These are phyloP conservation scores for Megaceryle maxima DNA, from an alignment of 2,113 vertebrate species.

Conservation along the genomic window DNA sequence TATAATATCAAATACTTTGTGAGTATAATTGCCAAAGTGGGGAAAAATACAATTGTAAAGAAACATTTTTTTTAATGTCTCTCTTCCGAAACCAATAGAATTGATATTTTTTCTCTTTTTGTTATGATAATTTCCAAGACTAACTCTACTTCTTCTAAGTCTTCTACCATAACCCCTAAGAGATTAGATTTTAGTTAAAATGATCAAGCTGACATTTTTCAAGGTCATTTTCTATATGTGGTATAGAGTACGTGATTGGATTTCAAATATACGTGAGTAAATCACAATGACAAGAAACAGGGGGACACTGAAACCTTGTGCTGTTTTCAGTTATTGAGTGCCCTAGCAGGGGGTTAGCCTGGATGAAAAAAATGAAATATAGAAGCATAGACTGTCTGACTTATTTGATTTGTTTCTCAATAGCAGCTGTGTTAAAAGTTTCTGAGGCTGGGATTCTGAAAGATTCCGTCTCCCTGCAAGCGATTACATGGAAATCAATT, in stretches of 20 bases:
- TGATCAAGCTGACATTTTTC: slow-evolving; percentile 71
- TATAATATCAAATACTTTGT: slow-evolving; percentile 63
- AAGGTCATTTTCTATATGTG: slow-evolving; percentile 74
- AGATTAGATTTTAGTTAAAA: slow-evolving; percentile 69
- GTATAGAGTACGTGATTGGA: slow-evolving; percentile 57
- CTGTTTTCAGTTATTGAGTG: slow-evolving; percentile 72
- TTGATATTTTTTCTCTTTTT: slow-evolving; percentile 52
- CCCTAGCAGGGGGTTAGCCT: slow-evolving; percentile 66
- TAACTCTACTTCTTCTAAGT: slow-evolving; percentile 46
- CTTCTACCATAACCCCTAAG: slow-evolving; percentile 55
- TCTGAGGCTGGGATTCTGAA: slow-evolving; percentile 28
- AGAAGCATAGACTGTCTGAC: slow-evolving; percentile 45
- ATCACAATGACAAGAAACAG: slow-evolving; percentile 62
- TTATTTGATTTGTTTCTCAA: slow-evolving; percentile 70
- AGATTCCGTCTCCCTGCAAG: slow-evolving; percentile 46
- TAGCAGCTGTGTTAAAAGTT: slow-evolving; percentile 73
- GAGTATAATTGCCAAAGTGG: slow-evolving; percentile 53
- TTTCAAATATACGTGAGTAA: slow-evolving; percentile 64
- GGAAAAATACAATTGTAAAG: slow-evolving; percentile 37
- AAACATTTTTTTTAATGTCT: slow-evolving; percentile 26
- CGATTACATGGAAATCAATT: slow-evolving; percentile 58
- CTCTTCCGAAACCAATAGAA: slow-evolving; percentile 45
- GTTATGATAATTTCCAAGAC: slow-evolving; percentile 59
- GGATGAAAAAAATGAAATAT: slow-evolving; percentile 44
- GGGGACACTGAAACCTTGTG: slow-evolving; percentile 63